Conservation (phyloP, 2,797 vertebrate species). For the Notoglanidium macrostoma region DNA sequence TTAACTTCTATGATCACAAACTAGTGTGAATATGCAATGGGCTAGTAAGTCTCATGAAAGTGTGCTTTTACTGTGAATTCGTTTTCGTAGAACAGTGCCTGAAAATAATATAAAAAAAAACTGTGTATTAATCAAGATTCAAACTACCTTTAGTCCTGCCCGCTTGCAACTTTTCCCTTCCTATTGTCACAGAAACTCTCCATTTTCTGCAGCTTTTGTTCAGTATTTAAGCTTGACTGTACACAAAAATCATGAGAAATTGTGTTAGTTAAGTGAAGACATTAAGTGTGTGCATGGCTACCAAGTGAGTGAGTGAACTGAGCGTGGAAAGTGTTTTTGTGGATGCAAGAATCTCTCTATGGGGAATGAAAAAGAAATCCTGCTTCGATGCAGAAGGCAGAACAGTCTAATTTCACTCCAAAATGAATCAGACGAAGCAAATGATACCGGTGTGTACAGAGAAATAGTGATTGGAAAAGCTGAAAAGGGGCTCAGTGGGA, state of each 20-base stretch:
- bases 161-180: conserved; percentile 50
- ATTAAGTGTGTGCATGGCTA: conserved; percentile 55
- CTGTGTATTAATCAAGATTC: conserved; percentile 26
- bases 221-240: conserved; percentile 40
- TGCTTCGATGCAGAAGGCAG: conserved; percentile 41
- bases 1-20: background rate
- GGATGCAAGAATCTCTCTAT: conserved; percentile 47
- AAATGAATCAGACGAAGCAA: conserved; percentile 52
- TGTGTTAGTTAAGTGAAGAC: conserved; percentile 56
- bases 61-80: conserved; percentile 22
- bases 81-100: conserved; percentile 18
- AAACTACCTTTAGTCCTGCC: conserved; percentile 52
- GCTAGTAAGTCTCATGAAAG: background rate
- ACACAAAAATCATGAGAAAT: conserved; percentile 56
- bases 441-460: conserved; percentile 40
- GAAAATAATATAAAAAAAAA: conserved; percentile 5
- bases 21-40: conserved; percentile 5
- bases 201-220: conserved; percentile 45
- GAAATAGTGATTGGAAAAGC: conserved; percentile 29
- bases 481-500: background rate
- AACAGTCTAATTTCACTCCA: conserved; percentile 16
- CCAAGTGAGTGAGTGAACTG: conserved; percentile 45
- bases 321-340: conserved; percentile 48
- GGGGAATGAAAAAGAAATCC: conserved; percentile 37
- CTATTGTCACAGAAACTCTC: conserved; percentile 45